Conservation (phyloP, 2,113 vertebrate species). For the Aspidoscelis tigris region DNA sequence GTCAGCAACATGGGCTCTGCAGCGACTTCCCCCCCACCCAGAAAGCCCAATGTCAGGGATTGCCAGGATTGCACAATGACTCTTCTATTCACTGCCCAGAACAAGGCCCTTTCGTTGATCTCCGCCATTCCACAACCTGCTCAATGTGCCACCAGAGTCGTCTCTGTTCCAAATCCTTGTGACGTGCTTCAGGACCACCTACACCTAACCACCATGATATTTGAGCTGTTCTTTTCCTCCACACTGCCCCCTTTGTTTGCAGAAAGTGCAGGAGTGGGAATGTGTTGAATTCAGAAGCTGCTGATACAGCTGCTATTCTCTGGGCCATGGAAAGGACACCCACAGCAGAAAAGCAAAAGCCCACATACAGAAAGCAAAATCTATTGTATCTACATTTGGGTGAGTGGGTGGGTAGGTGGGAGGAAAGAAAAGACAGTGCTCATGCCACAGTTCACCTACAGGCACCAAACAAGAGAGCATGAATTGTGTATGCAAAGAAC, state of each 20-base stretch:
- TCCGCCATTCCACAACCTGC: conserved; percentile 68
- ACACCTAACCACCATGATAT: conserved; percentile 75
- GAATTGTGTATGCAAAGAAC: conserved; percentile 5
- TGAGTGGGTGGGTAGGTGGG: not conserved
- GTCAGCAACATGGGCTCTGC: not conserved
- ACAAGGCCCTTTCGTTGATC: conserved; percentile 68
- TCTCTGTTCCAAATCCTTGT: conserved; percentile 58
- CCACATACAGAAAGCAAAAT: conserved; percentile 46
- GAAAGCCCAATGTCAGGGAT: not conserved
- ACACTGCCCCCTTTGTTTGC: conserved; percentile 77
- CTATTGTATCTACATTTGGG: conserved; percentile 33
- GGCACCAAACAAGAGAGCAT: not conserved
- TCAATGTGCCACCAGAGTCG: conserved; percentile 51
- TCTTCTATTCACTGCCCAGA: conserved; percentile 67
- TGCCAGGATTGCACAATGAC: conserved; percentile 70
- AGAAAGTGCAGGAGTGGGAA: conserved; percentile 73
- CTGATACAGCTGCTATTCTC: conserved; percentile 59
- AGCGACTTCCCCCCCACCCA: not conserved
- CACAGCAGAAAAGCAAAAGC: conserved; percentile 33
- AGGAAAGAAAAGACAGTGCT: not conserved
- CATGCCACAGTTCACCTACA: conserved; percentile 47
- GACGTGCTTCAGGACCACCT: conserved; percentile 70
- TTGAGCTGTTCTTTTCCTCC: conserved; percentile 65
- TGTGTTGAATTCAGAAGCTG: conserved; percentile 5
- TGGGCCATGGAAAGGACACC: conserved; percentile 57